A percentile compares a stretch with the other conserved stretches of the same genome.
Evolutionary conservation across 2,888 invertebrate genomes (phyloP).

Genomic region (Fragum fragum): DNA sequence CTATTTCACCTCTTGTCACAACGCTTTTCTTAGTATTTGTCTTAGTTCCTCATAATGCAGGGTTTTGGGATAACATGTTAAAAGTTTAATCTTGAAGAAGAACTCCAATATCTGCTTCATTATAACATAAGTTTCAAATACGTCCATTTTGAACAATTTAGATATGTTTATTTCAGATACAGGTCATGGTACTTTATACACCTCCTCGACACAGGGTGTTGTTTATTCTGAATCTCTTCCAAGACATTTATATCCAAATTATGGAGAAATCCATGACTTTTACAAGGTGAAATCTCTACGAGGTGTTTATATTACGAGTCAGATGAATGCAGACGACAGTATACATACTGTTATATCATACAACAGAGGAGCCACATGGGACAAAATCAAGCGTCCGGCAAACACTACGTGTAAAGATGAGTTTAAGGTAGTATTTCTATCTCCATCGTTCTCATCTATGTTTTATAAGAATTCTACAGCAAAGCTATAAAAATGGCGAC

Average conservation of each 20-base stretch:
- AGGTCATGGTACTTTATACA: conserved; percentile 85
- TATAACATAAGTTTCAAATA: no score
- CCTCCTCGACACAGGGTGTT: conserved; percentile 83
- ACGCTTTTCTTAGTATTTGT: no score
- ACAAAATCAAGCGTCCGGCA: conserved; percentile 78
- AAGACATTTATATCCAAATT: conserved; percentile 85
- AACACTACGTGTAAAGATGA: conserved; percentile 80
- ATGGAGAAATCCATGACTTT: conserved; percentile 84
- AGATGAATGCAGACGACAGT: conserved; percentile 82
- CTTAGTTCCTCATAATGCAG: no score
- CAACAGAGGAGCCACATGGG: conserved; percentile 85
- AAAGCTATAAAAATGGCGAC: no score
- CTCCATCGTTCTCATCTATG: no score
- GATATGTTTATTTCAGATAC: conserved; percentile 77
- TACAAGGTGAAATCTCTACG: conserved; percentile 83
- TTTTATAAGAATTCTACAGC: no score
- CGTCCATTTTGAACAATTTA: no score
- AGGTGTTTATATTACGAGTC: conserved; percentile 85
- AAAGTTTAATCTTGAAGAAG: no score
- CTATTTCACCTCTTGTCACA: background rate
- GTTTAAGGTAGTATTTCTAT: no score
- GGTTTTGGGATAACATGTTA: no score
- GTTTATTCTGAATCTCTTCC: conserved; percentile 84
- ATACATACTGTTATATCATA: conserved; percentile 85
- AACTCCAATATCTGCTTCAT: no score